Percentiles rank a stretch among this genome's conserved stretches.
Evolutionary conservation across 1,140 invertebrate genomes (phyloP).

Genomic region (Diorhabda carinulata): DNA sequence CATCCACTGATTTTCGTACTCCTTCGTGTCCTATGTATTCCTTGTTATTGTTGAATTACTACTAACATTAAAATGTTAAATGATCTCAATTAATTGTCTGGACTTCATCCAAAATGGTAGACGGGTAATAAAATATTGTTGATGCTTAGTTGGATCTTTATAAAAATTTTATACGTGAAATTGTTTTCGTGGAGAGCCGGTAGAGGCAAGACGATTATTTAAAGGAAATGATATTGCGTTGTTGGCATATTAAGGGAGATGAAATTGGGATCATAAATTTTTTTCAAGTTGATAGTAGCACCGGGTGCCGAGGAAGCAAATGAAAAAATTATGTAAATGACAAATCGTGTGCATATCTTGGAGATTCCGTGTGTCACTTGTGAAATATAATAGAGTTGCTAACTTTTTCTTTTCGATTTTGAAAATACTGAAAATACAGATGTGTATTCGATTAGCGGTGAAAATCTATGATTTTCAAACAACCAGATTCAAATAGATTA

Average conservation of each 20-base stretch:
- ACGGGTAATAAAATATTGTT: no score
- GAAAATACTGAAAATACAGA: no score
- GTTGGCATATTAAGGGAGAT: conserved; percentile 2
- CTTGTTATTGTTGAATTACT: no score
- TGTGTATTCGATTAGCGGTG: no score
- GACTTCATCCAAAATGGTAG: no score
- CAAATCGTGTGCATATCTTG: conserved; percentile 2
- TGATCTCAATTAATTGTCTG: no score
- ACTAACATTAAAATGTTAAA: no score
- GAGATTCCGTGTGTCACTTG: not conserved
- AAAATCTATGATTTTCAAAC: no score
- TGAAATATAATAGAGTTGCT: not conserved
- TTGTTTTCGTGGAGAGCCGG: not conserved
- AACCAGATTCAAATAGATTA: no score
- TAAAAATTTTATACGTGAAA: not conserved
- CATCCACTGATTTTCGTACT: no score
- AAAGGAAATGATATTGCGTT: not conserved
- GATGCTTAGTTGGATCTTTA: not conserved
- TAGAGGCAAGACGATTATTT: not conserved
- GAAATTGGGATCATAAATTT: not conserved
- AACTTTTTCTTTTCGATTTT: no score
- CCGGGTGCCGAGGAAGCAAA: not conserved
- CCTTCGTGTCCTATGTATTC: no score
- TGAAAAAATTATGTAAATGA: conserved; percentile 3
- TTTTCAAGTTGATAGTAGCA: not conserved